Evolutionary conservation across 2,888 invertebrate species (phyloP), one percentile per base, ranked within the genome.

Genomic region (Hypolimnas misippus): DNA sequence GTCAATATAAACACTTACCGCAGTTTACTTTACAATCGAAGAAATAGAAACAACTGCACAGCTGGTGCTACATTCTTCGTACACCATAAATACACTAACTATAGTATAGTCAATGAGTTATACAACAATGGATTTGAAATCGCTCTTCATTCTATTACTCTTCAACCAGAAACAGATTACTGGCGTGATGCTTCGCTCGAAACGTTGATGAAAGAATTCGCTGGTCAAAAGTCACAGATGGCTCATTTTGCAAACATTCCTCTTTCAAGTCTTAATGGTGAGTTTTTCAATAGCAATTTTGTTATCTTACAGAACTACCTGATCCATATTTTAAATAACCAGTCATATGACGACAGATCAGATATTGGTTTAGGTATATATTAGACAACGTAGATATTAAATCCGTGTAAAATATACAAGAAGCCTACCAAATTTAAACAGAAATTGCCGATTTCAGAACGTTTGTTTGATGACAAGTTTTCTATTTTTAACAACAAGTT

Each of bases 61-160:
- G 92, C 93, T 0, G 92, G 93, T 0, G 93, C 93, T 42, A 96
- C 96, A 0, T 95, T 95, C 82, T 96, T 93, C 78, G 89, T 96
- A 42, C 94, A 93, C 29, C 96, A 96, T 72, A 94, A 95, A 68
- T 96, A 96, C 77, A 95, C 95, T 0, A 93, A 95, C 80, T 96
- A 96, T 73, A 80, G 86, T 3, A 72, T 91, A 14, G 89, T 95
- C 1, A 94, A 95, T 73, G 91, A 94, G 57, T 84, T 96, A 0
- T 93, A 94, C 73, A 88, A 86, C 62, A 65, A 67, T 2, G 89
- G 95, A 0, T 94, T 93, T 67, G 96, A 96, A 80, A 94, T 96
- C 1, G 95, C 94, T 0, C 84, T 95, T 0, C 95, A 96, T 77
- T 95, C 96, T 5, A 93, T 96, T 21, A 93, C 93, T 0, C 95